Conservation (phyloP, 1,140 invertebrate species). For the Caenorhabditis brenneri region DNA sequence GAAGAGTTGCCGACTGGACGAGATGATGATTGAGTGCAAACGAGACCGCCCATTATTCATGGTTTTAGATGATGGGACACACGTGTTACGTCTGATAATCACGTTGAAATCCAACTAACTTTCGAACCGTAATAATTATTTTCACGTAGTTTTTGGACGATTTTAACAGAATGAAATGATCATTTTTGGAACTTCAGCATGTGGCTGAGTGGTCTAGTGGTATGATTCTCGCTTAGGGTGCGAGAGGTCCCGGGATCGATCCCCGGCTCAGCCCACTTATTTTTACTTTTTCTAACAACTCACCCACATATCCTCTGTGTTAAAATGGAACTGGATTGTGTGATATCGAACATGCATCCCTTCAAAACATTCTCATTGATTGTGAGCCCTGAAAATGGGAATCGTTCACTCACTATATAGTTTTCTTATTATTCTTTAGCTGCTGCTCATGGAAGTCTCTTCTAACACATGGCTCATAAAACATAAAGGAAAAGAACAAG, state of each 20-base stretch:
- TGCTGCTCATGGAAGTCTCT: conserved; percentile 16
- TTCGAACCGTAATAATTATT: too few species aligned
- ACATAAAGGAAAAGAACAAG: neutral
- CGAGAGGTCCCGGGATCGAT: conserved; percentile 34
- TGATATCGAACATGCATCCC: conserved; percentile 46
- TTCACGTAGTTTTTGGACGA: too few species aligned
- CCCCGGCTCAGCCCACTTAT: conserved; percentile 16
- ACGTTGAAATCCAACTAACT: neutral
- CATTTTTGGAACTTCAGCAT: too few species aligned
- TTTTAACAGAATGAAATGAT: too few species aligned
- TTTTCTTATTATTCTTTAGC: neutral
- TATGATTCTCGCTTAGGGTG: conserved; percentile 44
- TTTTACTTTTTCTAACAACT: neutral
- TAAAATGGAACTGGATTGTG: conserved; percentile 18
- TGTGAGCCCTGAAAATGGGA: neutral
- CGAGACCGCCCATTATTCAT: conserved; percentile 39
- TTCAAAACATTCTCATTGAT: conserved; percentile 24
- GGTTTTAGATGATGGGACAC: conserved; percentile 17
- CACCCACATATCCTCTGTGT: conserved; percentile 41
- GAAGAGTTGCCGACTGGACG: conserved; percentile 22
- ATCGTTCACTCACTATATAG: neutral
- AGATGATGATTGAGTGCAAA: conserved; percentile 36
- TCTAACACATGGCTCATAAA: conserved; percentile 12
- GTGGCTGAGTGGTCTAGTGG: conserved; percentile 35
- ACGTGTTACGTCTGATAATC: neutral